A percentile compares a stretch with the other conserved stretches of the same genome.
These are phyloP conservation scores for Scaptomyza caliginosa DNA, from an alignment of 2,888 invertebrate genomes.

Conservation along the genomic window DNA sequence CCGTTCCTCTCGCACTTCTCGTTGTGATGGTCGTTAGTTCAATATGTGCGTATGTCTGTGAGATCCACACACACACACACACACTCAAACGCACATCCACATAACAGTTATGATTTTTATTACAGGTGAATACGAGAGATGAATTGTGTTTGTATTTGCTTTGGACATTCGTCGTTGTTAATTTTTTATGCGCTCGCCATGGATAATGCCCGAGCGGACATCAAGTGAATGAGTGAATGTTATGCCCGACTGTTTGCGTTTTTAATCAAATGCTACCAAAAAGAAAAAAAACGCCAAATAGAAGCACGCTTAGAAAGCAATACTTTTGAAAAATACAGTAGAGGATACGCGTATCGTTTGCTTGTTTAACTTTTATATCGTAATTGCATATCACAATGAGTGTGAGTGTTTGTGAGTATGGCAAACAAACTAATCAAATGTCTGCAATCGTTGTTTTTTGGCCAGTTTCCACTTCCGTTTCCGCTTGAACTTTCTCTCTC, in stretches of 20 bases:
- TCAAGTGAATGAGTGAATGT: background rate
- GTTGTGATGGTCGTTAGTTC: constrained; percentile 73
- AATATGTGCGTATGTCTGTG: constrained; percentile 68
- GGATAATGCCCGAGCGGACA: constrained; percentile 33
- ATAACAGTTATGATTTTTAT: constrained; percentile 79
- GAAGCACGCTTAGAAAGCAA: constrained; percentile 36
- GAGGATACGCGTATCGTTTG: constrained; percentile 43
- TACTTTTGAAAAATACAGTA: background rate
- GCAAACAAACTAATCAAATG: constrained; percentile 81
- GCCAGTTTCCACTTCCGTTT: constrained; percentile 57
- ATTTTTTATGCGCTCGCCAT: constrained; percentile 67
- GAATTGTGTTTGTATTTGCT: constrained; percentile 74
- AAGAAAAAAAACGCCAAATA: constrained; percentile 24
- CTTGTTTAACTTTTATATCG: constrained; percentile 80
- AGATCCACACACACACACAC: constrained; percentile 30
- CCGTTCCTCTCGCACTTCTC: background rate
- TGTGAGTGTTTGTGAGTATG: background rate
- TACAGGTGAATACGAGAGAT: constrained; percentile 66
- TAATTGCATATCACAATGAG: constrained; percentile 76
- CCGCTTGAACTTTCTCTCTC: constrained; percentile 20
- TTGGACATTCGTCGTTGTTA: constrained; percentile 63
- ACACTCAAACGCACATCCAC: background rate
- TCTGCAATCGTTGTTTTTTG: constrained; percentile 70
- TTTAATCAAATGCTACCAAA: constrained; percentile 78
- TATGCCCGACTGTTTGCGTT: constrained; percentile 75